A percentile compares a stretch with the other conserved stretches of the same genome.
Evolutionary conservation across 2,888 invertebrate genomes (phyloP).

Genomic region (Aporophyla lueneburgensis): DNA sequence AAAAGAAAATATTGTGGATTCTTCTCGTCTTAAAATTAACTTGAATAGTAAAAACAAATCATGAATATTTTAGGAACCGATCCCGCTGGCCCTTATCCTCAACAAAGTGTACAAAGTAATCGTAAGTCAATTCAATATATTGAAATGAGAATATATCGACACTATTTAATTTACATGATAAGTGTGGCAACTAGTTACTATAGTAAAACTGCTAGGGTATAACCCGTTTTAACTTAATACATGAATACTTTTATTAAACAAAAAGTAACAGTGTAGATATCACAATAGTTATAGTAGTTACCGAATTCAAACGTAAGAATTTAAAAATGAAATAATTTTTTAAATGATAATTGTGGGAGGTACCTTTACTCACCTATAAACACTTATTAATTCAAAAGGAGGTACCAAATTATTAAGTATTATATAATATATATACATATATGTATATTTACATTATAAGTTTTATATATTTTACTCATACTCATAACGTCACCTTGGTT

Average conservation of each 20-base stretch:
- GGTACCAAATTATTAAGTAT: no score
- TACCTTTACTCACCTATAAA: no score
- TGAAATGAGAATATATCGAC: not conserved
- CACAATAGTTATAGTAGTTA: not conserved
- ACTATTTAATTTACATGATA: not conserved
- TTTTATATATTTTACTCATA: no score
- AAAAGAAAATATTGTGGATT: not conserved
- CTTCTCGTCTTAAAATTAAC: not conserved
- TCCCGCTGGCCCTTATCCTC: not conserved
- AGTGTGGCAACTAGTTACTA: not conserved
- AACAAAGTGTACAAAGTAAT: not conserved
- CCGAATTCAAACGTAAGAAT: not conserved
- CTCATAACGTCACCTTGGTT: no score
- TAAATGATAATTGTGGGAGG: no score
- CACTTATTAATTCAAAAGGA: no score
- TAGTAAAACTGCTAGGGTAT: not conserved
- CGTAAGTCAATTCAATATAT: constrained; percentile 21
- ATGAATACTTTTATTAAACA: not conserved
- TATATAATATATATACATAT: no score
- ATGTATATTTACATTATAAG: no score
- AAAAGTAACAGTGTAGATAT: not conserved
- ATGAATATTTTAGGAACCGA: constrained; percentile 11
- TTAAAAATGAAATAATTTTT: no score
- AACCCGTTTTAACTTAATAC: not conserved
- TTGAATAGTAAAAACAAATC: not conserved